Percentiles rank a stretch among this genome's conserved stretches.
phyloP scores from a whole-genome alignment of 2,888 invertebrate genomes.

The Nemoura dubitans region DNA sequence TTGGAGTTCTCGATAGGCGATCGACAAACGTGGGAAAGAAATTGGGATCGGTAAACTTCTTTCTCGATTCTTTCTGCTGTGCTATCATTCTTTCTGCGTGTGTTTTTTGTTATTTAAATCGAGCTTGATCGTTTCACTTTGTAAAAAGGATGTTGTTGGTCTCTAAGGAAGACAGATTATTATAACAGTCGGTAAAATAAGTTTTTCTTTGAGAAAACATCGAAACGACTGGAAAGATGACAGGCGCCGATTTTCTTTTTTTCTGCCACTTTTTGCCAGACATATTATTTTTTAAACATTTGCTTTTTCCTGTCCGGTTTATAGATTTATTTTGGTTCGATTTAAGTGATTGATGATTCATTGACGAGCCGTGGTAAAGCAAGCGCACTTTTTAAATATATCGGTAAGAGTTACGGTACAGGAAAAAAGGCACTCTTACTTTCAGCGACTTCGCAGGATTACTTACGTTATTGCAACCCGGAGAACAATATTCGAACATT shows the following conservation, averaged over 20 bases:
- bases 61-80: background rate
- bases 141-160: background rate
- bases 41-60: slow-evolving; percentile 13
- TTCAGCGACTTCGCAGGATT: background rate
- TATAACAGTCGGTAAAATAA: no score
- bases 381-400: background rate
- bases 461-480: background rate
- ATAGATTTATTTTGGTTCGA: background rate
- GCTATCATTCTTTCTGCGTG: background rate
- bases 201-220: background rate
- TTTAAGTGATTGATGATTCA: background rate
- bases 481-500: background rate
- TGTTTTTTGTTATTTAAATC: slow-evolving; percentile 16
- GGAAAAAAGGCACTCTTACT: background rate
- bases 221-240: background rate
- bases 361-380: background rate
- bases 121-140: slow-evolving; percentile 2
- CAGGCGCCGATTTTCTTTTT: background rate
- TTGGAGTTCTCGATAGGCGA: background rate
- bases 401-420: background rate
- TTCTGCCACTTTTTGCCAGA: background rate
- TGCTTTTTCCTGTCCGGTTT: background rate
- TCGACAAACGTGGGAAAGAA: slow-evolving; percentile 22
- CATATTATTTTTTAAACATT: background rate
- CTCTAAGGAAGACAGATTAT: background rate